These are phyloP conservation scores for Elgonia sp. DNA, from an alignment of 2,888 invertebrate species.

Conservation along the genomic window DNA sequence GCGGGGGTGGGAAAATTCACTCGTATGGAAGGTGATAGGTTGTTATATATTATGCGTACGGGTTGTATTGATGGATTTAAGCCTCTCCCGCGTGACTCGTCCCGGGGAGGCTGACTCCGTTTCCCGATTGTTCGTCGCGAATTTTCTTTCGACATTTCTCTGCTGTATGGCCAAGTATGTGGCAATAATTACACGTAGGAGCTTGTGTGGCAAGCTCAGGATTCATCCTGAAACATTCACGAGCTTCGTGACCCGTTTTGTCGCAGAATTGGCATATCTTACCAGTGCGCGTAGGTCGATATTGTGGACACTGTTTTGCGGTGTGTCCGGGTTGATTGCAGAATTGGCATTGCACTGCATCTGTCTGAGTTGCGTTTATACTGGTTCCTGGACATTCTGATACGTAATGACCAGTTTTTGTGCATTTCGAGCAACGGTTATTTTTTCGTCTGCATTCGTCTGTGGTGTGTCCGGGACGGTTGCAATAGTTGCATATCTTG, in stretches of 20 bases:
- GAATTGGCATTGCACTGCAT: constrained; percentile 21
- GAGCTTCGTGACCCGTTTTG: constrained; percentile 17
- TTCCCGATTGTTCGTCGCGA: neutral
- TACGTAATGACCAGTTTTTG: constrained; percentile 28
- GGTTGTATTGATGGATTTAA: constrained; percentile 3
- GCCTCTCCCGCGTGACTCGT: neutral
- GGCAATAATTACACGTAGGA: constrained; percentile 33
- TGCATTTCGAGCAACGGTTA: neutral
- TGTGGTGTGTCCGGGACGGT: constrained; percentile 13
- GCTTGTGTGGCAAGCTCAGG: constrained; percentile 24
- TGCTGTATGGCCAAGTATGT: constrained; percentile 9
- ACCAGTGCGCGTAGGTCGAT: neutral
- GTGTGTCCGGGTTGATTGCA: constrained; percentile 31
- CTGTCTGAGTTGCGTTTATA: neutral
- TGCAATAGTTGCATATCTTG: constrained; percentile 32
- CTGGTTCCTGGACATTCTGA: neutral
- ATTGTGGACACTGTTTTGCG: constrained; percentile 43
- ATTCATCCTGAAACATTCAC: constrained; percentile 47
- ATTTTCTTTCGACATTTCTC: constrained; percentile 15
- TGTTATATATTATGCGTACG: neutral
- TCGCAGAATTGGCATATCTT: constrained; percentile 50
- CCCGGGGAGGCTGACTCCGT: constrained; percentile 30
- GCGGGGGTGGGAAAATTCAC: neutral
- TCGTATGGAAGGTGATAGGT: constrained; percentile 7
- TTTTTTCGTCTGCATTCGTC: constrained; percentile 23